Evolutionary conservation across 2,888 invertebrate species (phyloP), one percentile per base, ranked within the genome.

Genomic region (Eristalis tenax): DNA sequence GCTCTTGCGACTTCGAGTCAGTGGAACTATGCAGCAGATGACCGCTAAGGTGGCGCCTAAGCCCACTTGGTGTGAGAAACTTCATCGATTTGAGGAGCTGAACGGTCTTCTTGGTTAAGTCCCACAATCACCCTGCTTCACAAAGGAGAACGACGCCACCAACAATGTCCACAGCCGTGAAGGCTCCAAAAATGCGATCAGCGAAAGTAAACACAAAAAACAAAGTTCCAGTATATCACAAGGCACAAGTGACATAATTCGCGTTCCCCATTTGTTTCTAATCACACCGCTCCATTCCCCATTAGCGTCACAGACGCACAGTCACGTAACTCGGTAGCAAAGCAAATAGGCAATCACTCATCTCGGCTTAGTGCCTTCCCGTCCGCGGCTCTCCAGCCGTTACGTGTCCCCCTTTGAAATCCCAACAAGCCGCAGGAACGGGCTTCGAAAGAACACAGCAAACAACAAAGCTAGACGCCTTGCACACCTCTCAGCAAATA

Each of bases 401-500:
- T 50, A 50, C 50, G 50, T 50, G 50, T 50, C 50, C 2, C 8
- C 18, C 50, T 10, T 18, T 18, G 50, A 50, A 50, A 50, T 50
- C 50, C 18, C 50, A n/a, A 18, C 8, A 18, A 50, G 50, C 50
- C 50, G 50, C 50, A 50, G 50, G 18, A n/a, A 50, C 5, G 18
- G n/a, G 3, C 26, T 3, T 10, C 35, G 6, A 32, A 32, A 32
- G 6, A n/a, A n/a, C 50, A 6, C 50, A 5, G n/a, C n/a, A 50
- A 50, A 50, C 18, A n/a, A 50, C 18, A 50, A 18, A 6, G 6
- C 8, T 6, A 18, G 18, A 23, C 38, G 11, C 40, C 28, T 18
- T 28, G 50, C 70, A 70, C 35, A 70, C 35, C 22, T 57, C 15
- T 59, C 28, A 65, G 32, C 70, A 59, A 35, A 57, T 65, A 71